These are phyloP conservation scores for Macquaria australasica DNA, from an alignment of 2,113 vertebrate genomes.

Conservation along the genomic window DNA sequence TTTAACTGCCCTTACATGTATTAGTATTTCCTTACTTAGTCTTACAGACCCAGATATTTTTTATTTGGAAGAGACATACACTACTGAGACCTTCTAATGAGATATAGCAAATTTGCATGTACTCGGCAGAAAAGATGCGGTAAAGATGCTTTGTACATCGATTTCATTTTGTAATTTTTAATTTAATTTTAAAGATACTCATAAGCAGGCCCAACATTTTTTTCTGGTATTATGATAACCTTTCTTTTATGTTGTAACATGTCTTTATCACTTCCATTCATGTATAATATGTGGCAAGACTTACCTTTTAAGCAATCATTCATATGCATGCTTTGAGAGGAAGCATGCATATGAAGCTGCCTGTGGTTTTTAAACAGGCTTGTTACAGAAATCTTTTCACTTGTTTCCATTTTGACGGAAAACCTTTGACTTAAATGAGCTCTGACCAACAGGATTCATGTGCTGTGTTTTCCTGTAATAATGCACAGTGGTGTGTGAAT, in stretches of 20 bases:
- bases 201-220: not conserved
- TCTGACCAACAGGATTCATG: not conserved
- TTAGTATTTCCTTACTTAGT: not conserved
- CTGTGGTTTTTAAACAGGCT: not conserved
- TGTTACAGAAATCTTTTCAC: not conserved
- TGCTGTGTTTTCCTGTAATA: not conserved
- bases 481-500: slow-evolving; percentile 7
- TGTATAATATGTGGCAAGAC: not conserved
- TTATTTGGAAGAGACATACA: not conserved
- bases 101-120: not conserved
- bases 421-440: slow-evolving; percentile 7
- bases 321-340: not conserved
- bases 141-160: not conserved
- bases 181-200: no score
- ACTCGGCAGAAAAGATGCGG: not conserved
- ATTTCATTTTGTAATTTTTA: no score
- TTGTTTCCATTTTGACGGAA: not conserved
- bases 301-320: not conserved
- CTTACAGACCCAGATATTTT: not conserved
- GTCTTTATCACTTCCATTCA: not conserved
- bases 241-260: not conserved
- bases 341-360: not conserved
- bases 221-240: not conserved
- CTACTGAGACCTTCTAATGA: not conserved
- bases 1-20: not conserved